Evolutionary conservation across 2,113 vertebrate species (phyloP), one percentile per base, ranked within the genome.

Genomic region (Equus quagga): DNA sequence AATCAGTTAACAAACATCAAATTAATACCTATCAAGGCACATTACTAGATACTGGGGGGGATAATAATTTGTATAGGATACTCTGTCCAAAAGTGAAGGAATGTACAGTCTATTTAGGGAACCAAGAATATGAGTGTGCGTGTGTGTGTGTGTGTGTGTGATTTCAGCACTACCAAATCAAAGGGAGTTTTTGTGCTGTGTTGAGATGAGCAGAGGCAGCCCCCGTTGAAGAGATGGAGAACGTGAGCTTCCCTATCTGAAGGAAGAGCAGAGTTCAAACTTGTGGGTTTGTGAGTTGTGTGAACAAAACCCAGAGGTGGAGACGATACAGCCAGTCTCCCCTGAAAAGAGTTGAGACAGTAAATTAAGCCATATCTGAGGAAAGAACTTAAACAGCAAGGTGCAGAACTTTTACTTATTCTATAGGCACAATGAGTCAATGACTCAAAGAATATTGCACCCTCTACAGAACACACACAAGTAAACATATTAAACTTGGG

Each of bases 1-100:
- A 81, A 85, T 72, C 54, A 94, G n/a, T 81, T 94, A 93, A 81
- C 9, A 90, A 95, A 94, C 41, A 94, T 75, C 26, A 24, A 85
- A 64, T 88, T 78, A 78, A 83, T 72, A 92, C 21, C 26, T 65
- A 90, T 31, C 31, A 88, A 81, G 58, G 33, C n/a, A 76, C 28
- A 75, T 18, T 44, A 60, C 12, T 89, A 79, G 58, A 92, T 79
- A 51, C 19, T 72, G 31, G n/a, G 64, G 12, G 21, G 21, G 17
- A 84, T 23, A 64, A 73, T 84, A 93, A 51, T 4, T 80, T 8
- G 17, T 44, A 58, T 65, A 76, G 65, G 33, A 70, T 3, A 51
- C 3, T 56, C 6, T 79, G 69, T 33, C 36, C 24, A 81, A 46
- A 60, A 80, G 8, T 84, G n/a, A 49, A 92, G 56, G 36, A 84